A percentile compares a stretch with the other conserved stretches of the same genome.
Evolutionary conservation across 2,113 vertebrate genomes (phyloP).

Genomic region (Hydrochoerus hydrochaeris): DNA sequence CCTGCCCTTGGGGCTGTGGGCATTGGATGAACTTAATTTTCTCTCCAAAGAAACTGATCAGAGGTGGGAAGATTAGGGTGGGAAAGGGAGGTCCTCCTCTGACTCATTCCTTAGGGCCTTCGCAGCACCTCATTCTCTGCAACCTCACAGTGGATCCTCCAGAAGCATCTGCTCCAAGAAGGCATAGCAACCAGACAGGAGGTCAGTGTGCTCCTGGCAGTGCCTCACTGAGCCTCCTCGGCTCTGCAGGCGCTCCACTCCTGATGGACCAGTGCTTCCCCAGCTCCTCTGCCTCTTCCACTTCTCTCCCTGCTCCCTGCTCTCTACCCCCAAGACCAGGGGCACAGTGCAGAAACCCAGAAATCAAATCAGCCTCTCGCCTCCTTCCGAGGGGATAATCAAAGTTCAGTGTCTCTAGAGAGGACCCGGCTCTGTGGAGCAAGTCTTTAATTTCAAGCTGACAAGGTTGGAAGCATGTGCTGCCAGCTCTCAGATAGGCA

Average conservation of each 20-base stretch:
- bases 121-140: constrained; percentile 23
- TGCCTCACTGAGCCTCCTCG: rapidly evolving
- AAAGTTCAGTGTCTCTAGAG: constrained; percentile 49
- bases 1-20: neutral
- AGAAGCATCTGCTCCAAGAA: neutral
- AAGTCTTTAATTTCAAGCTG: constrained; percentile 80
- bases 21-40: constrained; percentile 45
- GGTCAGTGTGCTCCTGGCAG: constrained; percentile 12
- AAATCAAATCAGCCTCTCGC: neutral
- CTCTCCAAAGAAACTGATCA: constrained; percentile 71
- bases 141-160: neutral
- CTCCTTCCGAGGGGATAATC: constrained; percentile 44
- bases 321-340: neutral
- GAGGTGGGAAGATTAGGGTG: neutral
- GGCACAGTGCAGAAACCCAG: neutral
- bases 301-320: neutral
- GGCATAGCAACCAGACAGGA: neutral
- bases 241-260: neutral
- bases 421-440: neutral
- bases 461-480: constrained; percentile 62
- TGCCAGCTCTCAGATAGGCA: neutral
- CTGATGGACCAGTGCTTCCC: neutral
- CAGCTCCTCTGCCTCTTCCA: neutral
- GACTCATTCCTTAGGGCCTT: neutral
- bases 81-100: neutral